Conservation (phyloP, 2,888 invertebrate genomes). For the Drosophila demipolita region DNA sequence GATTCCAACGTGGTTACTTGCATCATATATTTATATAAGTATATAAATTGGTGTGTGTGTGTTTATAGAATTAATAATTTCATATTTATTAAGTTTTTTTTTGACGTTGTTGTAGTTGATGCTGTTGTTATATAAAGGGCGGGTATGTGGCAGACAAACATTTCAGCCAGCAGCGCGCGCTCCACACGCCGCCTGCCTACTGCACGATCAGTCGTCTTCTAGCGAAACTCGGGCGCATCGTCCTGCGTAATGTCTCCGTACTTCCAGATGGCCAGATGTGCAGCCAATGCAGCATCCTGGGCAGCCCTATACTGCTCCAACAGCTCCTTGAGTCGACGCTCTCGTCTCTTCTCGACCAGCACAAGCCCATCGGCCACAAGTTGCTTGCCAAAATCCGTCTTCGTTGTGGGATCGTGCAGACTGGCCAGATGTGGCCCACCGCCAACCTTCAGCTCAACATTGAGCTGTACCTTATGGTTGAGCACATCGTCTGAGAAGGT, state of each 20-base stretch:
- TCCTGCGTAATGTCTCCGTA: constrained; percentile 95
- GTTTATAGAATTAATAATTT: constrained; percentile 75
- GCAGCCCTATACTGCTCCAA: constrained; percentile 93
- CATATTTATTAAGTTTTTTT: constrained; percentile 69
- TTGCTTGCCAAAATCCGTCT: constrained; percentile 88
- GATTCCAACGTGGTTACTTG: constrained; percentile 60
- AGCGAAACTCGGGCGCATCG: constrained; percentile 85
- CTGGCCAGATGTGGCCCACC: constrained; percentile 83
- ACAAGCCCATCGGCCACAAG: constrained; percentile 95
- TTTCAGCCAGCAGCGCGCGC: constrained; percentile 73
- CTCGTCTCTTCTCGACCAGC: constrained; percentile 92
- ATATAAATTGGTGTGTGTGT: constrained; percentile 44
- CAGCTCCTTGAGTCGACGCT: constrained; percentile 92
- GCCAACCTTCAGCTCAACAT: constrained; percentile 90
- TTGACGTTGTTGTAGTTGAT: constrained; percentile 59
- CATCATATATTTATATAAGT: constrained; percentile 40
- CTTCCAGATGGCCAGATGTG: constrained; percentile 96
- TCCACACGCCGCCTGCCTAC: constrained; percentile 68
- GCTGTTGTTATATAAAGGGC: constrained; percentile 83
- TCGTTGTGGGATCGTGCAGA: constrained; percentile 83
- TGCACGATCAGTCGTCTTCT: constrained; percentile 67
- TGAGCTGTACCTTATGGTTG: constrained; percentile 92
- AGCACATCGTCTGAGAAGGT: constrained; percentile 88
- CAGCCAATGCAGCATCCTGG: constrained; percentile 93
- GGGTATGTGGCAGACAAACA: constrained; percentile 85